phyloP scores from a whole-genome alignment of 2,888 invertebrate genomes.

The Anorthoa munda region DNA sequence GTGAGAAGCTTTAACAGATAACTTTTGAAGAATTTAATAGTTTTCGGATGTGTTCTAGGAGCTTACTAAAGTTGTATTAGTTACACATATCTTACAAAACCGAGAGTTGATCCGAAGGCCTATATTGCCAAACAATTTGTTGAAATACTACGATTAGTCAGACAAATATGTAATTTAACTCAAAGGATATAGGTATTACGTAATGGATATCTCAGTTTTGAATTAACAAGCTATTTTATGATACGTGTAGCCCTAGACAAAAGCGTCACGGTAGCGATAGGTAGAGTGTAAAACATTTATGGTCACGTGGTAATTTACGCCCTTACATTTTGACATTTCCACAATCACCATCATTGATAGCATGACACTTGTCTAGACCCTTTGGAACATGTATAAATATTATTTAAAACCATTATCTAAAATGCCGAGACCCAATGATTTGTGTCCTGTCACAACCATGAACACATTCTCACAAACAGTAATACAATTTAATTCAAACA shows the following conservation, averaged over 20 bases:
- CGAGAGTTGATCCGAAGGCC: background rate
- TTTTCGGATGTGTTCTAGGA: conserved; percentile 37
- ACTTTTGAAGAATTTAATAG: conserved; percentile 55
- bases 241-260: too few species aligned
- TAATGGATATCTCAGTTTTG: too few species aligned
- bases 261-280: too few species aligned
- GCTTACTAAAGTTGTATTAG: conserved; percentile 5
- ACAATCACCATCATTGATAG: too few species aligned
- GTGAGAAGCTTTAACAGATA: conserved; percentile 47
- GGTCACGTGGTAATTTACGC: too few species aligned
- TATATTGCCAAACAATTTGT: background rate
- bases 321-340: too few species aligned
- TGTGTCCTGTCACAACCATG: conserved; percentile 16
- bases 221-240: too few species aligned
- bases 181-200: too few species aligned
- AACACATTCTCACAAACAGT: conserved; percentile 19
- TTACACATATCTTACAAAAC: conserved; percentile 12
- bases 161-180: background rate
- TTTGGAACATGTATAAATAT: background rate
- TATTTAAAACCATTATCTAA: background rate
- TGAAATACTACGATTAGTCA: background rate
- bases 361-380: background rate
- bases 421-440: background rate
- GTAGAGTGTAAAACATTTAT: too few species aligned
- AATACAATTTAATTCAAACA: conserved; percentile 23